Evolutionary conservation across 2,888 invertebrate species (phyloP).

Genomic region (Lomographa bimaculata): DNA sequence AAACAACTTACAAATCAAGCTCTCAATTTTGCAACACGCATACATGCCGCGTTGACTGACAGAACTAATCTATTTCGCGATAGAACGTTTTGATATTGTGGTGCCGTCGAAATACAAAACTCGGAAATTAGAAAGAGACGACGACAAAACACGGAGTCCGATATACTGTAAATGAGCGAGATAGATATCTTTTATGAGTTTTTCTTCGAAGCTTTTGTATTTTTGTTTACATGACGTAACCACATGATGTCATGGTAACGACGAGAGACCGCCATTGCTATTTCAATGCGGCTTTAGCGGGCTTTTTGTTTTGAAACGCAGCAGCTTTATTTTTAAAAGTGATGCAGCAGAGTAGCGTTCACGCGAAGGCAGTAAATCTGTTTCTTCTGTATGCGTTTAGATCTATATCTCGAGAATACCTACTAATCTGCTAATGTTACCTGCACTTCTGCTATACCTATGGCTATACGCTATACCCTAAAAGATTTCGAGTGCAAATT

Average conservation of each 20-base stretch:
- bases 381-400: no score
- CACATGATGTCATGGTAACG: conserved; percentile 74
- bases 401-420: no score
- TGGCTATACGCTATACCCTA: no score
- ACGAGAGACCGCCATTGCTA: conserved; percentile 30
- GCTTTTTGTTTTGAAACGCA: conserved; percentile 31
- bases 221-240: conserved; percentile 65
- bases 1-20: conserved; percentile 22
- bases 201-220: conserved; percentile 31
- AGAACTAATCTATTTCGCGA: conserved; percentile 42
- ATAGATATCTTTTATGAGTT: conserved; percentile 37
- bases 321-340: no score
- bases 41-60: conserved; percentile 35
- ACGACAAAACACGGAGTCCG: conserved; percentile 45
- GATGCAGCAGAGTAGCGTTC: no score
- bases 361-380: no score
- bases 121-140: conserved; percentile 47
- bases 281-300: conserved; percentile 35
- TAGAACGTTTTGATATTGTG: conserved; percentile 43
- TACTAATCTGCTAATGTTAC: no score
- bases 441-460: no score
- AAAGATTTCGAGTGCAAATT: no score
- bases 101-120: conserved; percentile 23
- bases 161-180: conserved; percentile 40
- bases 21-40: conserved; percentile 32